Conservation (phyloP, 37 sponge, comb jelly and placozoan species). For the Diacarnus erythraeanus region DNA sequence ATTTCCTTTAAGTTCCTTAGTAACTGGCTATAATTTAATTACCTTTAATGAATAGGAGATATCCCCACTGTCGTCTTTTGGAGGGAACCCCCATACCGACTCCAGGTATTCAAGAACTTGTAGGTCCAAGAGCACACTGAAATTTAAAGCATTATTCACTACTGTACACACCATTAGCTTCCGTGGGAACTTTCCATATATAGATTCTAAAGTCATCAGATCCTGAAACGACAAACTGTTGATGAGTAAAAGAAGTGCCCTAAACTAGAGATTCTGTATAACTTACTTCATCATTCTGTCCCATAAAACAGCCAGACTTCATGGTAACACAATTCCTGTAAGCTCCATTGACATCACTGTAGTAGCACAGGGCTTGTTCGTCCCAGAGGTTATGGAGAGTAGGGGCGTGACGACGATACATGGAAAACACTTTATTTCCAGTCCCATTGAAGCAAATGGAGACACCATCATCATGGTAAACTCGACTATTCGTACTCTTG, state of each 20-base stretch:
- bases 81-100: slow-evolving; percentile 60
- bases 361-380: slow-evolving; percentile 7
- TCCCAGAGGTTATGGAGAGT: slow-evolving; percentile 26
- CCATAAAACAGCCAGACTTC: slow-evolving; percentile 81
- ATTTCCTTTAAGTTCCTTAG: too few relatives aligned
- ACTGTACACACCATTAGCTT: not conserved
- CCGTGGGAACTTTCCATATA: slow-evolving; percentile 64
- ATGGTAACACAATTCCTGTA: slow-evolving; percentile 62
- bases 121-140: too few relatives aligned
- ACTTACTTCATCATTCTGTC: slow-evolving; percentile 64
- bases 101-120: slow-evolving; percentile 70
- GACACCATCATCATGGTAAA: slow-evolving; percentile 15
- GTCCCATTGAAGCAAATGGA: slow-evolving; percentile 50
- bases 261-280: not conserved
- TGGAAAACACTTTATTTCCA: slow-evolving; percentile 35
- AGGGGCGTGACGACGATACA: slow-evolving; percentile 38
- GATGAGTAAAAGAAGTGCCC: not conserved
- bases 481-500: not conserved
- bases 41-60: not conserved
- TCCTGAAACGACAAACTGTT: slow-evolving; percentile 73
- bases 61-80: not conserved
- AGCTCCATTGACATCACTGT: slow-evolving; percentile 28
- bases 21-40: not conserved
- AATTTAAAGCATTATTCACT: too few relatives aligned
- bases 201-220: slow-evolving; percentile 81